Percentiles rank a stretch among this genome's conserved stretches.
phyloP scores from a whole-genome alignment of 2,797 vertebrate species.

The Galagoides demidoff region DNA sequence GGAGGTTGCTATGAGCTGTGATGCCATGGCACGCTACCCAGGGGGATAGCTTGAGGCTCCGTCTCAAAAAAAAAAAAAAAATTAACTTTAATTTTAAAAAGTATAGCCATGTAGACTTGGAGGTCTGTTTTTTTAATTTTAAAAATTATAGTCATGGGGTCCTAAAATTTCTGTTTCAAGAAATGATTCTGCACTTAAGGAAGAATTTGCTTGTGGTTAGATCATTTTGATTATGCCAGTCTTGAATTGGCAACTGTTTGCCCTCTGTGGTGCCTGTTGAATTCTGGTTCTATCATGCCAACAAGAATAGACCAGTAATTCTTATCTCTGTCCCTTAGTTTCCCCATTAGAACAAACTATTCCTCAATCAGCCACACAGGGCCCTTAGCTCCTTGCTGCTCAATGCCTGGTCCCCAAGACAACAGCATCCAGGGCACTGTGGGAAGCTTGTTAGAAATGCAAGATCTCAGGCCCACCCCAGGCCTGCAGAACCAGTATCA shows the following conservation, averaged over 20 bases:
- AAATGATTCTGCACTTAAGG: not conserved
- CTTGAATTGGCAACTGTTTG: not conserved
- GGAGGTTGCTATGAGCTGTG: too few relatives aligned
- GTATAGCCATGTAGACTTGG: not conserved
- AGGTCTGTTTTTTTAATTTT: not conserved
- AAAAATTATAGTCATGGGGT: not conserved
- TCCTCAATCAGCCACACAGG: not conserved
- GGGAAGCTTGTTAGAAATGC: not conserved
- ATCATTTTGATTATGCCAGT: not conserved
- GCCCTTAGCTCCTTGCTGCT: not conserved
- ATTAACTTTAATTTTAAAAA: not conserved
- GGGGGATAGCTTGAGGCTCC: too few relatives aligned
- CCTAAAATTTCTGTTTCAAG: conserved; percentile 11
- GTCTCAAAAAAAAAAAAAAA: too few relatives aligned
- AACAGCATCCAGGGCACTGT: not conserved
- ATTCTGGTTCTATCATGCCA: not conserved
- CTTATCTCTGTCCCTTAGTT: not conserved
- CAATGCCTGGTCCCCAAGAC: not conserved
- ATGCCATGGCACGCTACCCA: too few relatives aligned
- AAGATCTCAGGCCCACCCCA: not conserved
- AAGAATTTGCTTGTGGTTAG: not conserved
- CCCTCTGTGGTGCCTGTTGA: not conserved
- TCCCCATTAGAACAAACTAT: not conserved
- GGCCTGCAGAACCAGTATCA: accelerated
- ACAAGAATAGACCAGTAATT: not conserved